These are phyloP conservation scores for Drosophila yooni DNA, from an alignment of 2,888 invertebrate genomes.

Conservation along the genomic window DNA sequence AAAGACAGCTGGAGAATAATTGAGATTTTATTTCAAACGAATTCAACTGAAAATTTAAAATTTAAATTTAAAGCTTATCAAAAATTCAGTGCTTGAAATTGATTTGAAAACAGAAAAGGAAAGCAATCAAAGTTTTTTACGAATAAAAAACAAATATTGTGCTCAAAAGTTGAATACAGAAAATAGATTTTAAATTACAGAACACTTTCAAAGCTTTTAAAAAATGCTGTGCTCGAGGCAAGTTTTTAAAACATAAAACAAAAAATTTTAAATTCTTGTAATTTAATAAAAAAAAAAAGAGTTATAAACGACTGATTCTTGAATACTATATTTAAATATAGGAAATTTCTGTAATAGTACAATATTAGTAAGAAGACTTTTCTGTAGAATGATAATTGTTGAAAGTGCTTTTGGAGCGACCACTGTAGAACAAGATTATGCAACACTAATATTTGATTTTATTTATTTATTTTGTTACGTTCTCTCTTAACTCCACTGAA, in stretches of 20 bases:
- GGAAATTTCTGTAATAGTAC: background rate
- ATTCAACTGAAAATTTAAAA: background rate
- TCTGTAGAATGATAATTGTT: background rate
- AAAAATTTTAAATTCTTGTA: background rate
- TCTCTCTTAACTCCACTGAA: constrained; percentile 31
- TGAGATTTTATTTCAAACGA: background rate
- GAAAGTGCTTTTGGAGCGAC: background rate
- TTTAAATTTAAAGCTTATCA: background rate
- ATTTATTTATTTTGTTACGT: constrained; percentile 32
- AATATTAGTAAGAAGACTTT: background rate
- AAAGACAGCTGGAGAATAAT: background rate
- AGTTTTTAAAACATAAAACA: background rate
- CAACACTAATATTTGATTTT: constrained; percentile 19
- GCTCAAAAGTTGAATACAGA: background rate
- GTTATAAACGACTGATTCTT: background rate
- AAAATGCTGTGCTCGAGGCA: background rate
- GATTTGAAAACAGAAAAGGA: background rate
- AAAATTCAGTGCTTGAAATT: too few species aligned
- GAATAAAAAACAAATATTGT: background rate
- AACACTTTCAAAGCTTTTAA: background rate
- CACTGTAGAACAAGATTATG: constrained; percentile 4
- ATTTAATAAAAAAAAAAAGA: too few species aligned
- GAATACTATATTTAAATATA: background rate
- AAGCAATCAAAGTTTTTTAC: background rate
- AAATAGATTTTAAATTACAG: background rate